Evolutionary conservation across 2,888 invertebrate genomes (phyloP).

Genomic region (Conus canariensis): DNA sequence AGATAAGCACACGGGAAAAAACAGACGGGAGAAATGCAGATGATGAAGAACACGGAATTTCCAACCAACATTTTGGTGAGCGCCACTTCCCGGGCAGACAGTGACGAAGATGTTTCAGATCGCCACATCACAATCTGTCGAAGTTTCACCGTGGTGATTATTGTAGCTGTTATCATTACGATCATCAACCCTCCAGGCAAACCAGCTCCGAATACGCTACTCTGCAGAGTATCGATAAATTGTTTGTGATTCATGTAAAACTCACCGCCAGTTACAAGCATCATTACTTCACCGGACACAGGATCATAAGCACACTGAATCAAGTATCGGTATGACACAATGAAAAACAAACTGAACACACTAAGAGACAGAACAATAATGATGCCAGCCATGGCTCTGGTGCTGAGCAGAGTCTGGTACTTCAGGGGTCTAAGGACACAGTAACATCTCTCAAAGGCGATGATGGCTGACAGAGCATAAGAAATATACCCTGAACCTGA

Average conservation of each 20-base stretch:
- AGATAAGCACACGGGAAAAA: neutral
- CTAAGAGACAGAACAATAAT: neutral
- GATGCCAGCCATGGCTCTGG: constrained; percentile 18
- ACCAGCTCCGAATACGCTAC: neutral
- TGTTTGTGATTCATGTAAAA: neutral
- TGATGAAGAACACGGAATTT: neutral
- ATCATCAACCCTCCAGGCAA: neutral
- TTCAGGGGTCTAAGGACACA: constrained; percentile 17
- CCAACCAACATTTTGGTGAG: constrained; percentile 30
- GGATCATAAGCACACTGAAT: neutral
- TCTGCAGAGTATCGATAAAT: neutral
- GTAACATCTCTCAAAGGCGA: constrained; percentile 21
- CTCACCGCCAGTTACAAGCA: neutral
- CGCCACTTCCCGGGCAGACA: neutral
- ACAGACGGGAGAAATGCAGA: neutral
- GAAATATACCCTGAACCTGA: neutral
- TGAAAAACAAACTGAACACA: neutral
- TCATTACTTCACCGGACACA: neutral
- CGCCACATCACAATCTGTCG: constrained; percentile 5
- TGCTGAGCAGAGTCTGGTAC: constrained; percentile 8
- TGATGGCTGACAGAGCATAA: neutral
- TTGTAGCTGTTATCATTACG: neutral
- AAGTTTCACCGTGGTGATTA: constrained; percentile 3
- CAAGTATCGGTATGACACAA: neutral
- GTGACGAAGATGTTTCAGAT: neutral